Percentiles rank a stretch among this genome's conserved stretches.
Evolutionary conservation across 2,888 invertebrate species (phyloP).

Genomic region (Pemphredon lugubris): DNA sequence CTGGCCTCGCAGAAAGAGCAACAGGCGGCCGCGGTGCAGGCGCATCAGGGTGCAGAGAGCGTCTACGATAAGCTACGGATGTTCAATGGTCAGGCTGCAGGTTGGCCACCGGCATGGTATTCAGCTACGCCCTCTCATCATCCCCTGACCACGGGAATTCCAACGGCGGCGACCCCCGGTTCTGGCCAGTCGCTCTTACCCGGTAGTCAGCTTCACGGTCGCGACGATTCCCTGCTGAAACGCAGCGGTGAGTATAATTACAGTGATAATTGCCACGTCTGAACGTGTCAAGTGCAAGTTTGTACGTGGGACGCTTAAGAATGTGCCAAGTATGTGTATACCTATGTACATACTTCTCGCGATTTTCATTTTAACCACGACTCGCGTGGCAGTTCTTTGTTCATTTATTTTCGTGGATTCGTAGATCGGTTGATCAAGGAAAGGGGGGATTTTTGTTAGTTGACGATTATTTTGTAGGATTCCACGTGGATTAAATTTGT

Average conservation of each 20-base stretch:
- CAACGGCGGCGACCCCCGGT: constrained; percentile 76
- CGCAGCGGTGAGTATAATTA: constrained; percentile 74
- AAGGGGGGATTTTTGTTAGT: too few relatives aligned
- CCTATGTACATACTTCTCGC: too few relatives aligned
- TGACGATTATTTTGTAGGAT: too few relatives aligned
- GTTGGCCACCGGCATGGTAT: constrained; percentile 94
- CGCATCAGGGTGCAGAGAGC: constrained; percentile 87
- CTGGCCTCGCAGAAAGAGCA: constrained; percentile 98
- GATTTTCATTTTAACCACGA: too few relatives aligned
- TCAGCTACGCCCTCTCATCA: constrained; percentile 90
- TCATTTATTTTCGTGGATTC: too few relatives aligned
- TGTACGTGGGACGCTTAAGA: constrained; percentile 31
- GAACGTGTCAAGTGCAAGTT: constrained; percentile 8
- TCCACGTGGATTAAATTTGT: too few relatives aligned
- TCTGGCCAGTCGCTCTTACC: constrained; percentile 80
- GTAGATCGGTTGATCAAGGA: too few relatives aligned
- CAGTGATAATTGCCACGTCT: constrained; percentile 26
- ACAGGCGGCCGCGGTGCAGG: constrained; percentile 87
- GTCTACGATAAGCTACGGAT: constrained; percentile 97
- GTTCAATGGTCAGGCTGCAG: constrained; percentile 93
- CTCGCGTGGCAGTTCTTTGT: too few relatives aligned
- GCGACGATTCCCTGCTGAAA: constrained; percentile 78
- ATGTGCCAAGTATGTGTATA: not conserved
- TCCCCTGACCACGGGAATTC: constrained; percentile 77
- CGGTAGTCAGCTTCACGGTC: constrained; percentile 82